phyloP scores from a whole-genome alignment of 2,888 invertebrate species.

The Diaphora mendica region DNA sequence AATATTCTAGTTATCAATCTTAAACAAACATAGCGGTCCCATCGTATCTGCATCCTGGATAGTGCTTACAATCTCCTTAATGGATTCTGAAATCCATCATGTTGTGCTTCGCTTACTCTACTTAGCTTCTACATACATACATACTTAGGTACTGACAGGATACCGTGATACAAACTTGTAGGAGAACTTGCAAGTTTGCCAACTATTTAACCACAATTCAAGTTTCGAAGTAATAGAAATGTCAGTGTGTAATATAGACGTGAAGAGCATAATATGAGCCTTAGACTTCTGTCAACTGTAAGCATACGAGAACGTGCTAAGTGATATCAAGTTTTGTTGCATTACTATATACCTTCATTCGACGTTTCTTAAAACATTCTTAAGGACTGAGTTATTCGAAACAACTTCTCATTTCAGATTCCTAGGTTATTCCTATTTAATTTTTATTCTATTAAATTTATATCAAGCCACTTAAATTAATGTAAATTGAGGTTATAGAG shows the following conservation, averaged over 20 bases:
- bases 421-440: not conserved
- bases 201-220: slow-evolving; percentile 29
- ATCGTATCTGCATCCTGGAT: slow-evolving; percentile 14
- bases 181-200: slow-evolving; percentile 17
- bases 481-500: too few species aligned
- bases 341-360: slow-evolving; percentile 1
- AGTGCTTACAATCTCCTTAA: slow-evolving; percentile 54
- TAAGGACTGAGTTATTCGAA: slow-evolving; percentile 4
- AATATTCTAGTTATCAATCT: slow-evolving; percentile 21
- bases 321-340: slow-evolving; percentile 13
- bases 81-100: slow-evolving; percentile 57
- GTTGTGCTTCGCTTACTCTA: slow-evolving; percentile 46
- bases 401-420: slow-evolving; percentile 19
- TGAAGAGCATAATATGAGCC: not conserved
- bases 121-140: slow-evolving; percentile 32
- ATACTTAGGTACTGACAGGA: slow-evolving; percentile 34
- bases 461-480: not conserved
- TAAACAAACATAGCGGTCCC: slow-evolving; percentile 3
- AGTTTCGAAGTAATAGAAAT: slow-evolving; percentile 13
- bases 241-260: slow-evolving; percentile 9
- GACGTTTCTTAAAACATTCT: not conserved
- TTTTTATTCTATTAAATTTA: not conserved
- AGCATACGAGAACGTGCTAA: slow-evolving; percentile 19
- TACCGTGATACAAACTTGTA: slow-evolving; percentile 33
- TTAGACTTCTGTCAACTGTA: slow-evolving; percentile 16